Evolutionary conservation across 2,113 vertebrate species (phyloP).

Genomic region (Strigops habroptila): DNA sequence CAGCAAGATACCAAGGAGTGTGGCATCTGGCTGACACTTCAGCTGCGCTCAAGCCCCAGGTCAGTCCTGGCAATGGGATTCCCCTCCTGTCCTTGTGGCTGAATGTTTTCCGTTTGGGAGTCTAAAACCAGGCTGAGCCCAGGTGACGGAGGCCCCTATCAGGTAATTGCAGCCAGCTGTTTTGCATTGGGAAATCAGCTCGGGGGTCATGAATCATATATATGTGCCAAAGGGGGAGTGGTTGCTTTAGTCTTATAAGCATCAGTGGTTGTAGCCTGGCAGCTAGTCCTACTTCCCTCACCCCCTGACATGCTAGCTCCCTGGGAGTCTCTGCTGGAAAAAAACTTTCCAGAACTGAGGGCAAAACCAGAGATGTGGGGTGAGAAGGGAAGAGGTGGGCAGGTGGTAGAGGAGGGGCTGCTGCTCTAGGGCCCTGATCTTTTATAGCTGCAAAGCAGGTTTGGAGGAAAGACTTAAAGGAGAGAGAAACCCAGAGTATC

Average conservation of each 20-base stretch:
- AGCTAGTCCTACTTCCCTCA: background rate
- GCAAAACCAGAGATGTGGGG: fast-evolving
- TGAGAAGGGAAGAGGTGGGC: background rate
- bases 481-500: fast-evolving
- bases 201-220: background rate
- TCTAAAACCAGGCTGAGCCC: background rate
- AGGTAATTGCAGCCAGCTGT: background rate
- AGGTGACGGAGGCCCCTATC: background rate
- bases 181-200: background rate
- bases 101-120: background rate
- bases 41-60: background rate
- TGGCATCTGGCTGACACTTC: background rate
- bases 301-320: fast-evolving
- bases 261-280: background rate
- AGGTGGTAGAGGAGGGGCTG: no score
- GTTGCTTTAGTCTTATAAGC: fast-evolving
- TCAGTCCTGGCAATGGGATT: fast-evolving
- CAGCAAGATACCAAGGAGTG: fast-evolving
- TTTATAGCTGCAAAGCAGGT: background rate
- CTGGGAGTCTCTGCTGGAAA: background rate
- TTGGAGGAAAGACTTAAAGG: background rate
- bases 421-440: fast-evolving
- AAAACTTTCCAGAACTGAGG: background rate
- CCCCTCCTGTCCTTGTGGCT: fast-evolving
- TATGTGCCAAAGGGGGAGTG: fast-evolving